Evolutionary conservation across 37 sponge, comb jelly and placozoan species (phyloP).

Genomic region (Axinella damicornis): DNA sequence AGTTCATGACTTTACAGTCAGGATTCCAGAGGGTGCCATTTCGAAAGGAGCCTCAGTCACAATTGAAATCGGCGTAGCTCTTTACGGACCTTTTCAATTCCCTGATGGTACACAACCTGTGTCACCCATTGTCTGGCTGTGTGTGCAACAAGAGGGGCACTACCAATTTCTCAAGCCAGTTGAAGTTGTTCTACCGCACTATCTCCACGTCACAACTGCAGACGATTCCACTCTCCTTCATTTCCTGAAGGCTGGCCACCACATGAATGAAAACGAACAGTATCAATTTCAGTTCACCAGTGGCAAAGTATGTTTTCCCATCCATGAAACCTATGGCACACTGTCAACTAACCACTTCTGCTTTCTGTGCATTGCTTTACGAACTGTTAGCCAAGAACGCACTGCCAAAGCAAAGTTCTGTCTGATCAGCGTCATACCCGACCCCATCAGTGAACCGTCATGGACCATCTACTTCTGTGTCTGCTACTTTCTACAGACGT

Average conservation of each 20-base stretch:
- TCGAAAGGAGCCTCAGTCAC: neutral
- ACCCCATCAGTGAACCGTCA: too few species aligned
- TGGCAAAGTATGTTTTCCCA: neutral
- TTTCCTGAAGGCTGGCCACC: slow-evolving; percentile 7
- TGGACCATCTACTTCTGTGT: slow-evolving; percentile 2
- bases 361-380: slow-evolving; percentile 6
- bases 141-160: neutral
- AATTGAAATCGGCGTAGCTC: slow-evolving; percentile 23
- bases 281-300: neutral
- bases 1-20: slow-evolving; percentile 8
- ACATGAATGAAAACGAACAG: neutral
- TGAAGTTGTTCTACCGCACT: slow-evolving; percentile 6
- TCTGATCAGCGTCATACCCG: too few species aligned
- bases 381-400: neutral
- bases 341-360: slow-evolving; percentile 17
- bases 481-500: too few species aligned
- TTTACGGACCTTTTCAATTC: neutral
- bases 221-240: neutral
- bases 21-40: slow-evolving; percentile 11
- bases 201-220: neutral
- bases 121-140: slow-evolving; percentile 18
- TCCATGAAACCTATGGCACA: neutral
- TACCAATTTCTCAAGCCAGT: slow-evolving; percentile 24
- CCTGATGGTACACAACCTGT: neutral
- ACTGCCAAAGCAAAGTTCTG: neutral